Evolutionary conservation across 2,113 vertebrate genomes (phyloP).

Genomic region (Empidonax traillii): DNA sequence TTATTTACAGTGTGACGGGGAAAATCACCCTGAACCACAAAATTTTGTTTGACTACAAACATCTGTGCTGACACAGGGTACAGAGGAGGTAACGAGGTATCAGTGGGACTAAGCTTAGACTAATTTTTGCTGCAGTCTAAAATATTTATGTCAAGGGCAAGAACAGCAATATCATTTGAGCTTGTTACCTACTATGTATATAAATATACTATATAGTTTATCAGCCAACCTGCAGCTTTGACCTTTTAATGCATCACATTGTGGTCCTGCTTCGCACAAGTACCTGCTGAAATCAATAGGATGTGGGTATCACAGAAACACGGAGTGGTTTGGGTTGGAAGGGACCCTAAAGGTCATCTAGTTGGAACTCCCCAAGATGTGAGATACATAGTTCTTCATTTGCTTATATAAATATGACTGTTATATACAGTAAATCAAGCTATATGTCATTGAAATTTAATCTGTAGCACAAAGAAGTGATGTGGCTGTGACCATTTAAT

Average conservation of each 20-base stretch:
- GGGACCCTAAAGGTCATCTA: background rate
- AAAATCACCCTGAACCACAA: background rate
- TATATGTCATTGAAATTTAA: background rate
- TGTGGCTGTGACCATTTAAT: background rate
- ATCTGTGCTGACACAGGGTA: background rate
- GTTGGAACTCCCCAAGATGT: background rate
- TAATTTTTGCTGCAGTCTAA: background rate
- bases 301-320: background rate
- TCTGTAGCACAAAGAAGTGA: background rate
- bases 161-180: background rate
- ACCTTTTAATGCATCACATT: background rate
- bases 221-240: background rate
- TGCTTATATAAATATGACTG: background rate
- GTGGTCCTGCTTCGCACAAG: background rate
- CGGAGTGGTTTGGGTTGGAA: background rate
- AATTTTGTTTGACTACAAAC: background rate
- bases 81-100: background rate
- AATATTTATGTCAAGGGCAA: background rate
- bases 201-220: background rate
- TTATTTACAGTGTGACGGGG: background rate
- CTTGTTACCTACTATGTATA: background rate
- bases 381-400: background rate
- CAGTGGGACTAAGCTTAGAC: background rate
- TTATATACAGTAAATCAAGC: background rate
- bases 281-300: background rate